These are phyloP conservation scores for Phorcus lineatus DNA, from an alignment of 2,888 invertebrate species.

Conservation along the genomic window DNA sequence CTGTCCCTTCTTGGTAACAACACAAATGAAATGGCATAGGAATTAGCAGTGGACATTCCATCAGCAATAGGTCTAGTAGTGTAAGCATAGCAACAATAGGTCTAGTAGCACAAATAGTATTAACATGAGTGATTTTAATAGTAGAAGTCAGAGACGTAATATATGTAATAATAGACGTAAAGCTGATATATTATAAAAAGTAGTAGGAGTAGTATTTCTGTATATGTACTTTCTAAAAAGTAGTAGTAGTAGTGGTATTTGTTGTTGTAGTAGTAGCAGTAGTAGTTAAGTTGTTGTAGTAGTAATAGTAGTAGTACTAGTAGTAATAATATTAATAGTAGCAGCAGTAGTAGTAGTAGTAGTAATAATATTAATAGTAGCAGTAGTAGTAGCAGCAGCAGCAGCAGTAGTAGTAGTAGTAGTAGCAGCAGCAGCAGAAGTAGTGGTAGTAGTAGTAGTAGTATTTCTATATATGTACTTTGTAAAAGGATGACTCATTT, in stretches of 20 bases:
- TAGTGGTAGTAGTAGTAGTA: not conserved
- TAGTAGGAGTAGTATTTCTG: not conserved
- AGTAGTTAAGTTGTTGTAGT: not conserved
- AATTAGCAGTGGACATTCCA: not conserved
- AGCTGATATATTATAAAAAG: not conserved
- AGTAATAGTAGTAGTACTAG: not conserved
- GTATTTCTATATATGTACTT: too few species aligned
- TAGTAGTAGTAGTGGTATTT: not conserved
- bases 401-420: not conserved
- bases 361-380: not conserved
- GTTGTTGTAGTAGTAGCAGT: not conserved
- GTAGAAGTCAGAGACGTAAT: too few species aligned
- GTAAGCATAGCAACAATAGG: not conserved
- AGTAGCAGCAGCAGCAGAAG: not conserved
- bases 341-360: not conserved
- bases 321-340: not conserved
- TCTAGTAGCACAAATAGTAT: too few species aligned
- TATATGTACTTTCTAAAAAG: too few species aligned
- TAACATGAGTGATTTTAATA: not conserved
- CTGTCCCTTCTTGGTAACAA: too few species aligned
- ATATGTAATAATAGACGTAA: not conserved
- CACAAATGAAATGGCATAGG: too few species aligned
- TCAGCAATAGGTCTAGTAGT: not conserved
- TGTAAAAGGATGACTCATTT: too few species aligned
- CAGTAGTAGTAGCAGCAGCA: not conserved